phyloP scores from a whole-genome alignment of 2,888 invertebrate species.

The Micropterix aruncella region DNA sequence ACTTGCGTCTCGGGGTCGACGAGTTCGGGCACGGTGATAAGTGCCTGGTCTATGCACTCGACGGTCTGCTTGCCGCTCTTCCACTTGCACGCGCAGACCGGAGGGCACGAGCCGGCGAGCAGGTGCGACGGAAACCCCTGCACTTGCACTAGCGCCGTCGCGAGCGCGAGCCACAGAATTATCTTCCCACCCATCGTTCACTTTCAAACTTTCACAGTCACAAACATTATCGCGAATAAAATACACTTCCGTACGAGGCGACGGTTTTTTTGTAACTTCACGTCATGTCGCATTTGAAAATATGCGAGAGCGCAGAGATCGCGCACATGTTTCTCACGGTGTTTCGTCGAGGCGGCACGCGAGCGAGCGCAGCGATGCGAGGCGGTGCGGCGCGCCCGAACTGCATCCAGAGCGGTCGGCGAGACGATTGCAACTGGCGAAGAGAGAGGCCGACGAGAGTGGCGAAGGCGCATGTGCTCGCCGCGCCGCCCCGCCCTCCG shows the following conservation, averaged over 20 bases:
- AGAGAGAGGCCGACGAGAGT: constrained; percentile 21
- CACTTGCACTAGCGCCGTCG: constrained; percentile 6
- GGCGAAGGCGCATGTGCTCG: constrained; percentile 35
- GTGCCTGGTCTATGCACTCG: constrained; percentile 71
- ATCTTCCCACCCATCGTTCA: background rate
- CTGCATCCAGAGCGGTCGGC: background rate
- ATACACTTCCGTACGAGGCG: background rate
- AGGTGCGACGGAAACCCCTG: constrained; percentile 20
- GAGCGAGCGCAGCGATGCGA: background rate
- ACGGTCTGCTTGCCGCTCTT: constrained; percentile 88
- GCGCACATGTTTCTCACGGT: background rate
- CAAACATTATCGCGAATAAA: background rate
- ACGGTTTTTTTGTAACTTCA: background rate
- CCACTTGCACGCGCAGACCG: constrained; percentile 83
- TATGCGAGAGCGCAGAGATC: background rate
- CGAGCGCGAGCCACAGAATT: background rate
- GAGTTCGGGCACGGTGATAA: constrained; percentile 73
- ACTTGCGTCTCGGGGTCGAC: constrained; percentile 85
- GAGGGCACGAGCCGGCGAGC: constrained; percentile 51
- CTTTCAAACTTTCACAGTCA: background rate
- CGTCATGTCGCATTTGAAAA: background rate
- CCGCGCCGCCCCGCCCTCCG: constrained; percentile 31
- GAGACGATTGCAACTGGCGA: background rate
- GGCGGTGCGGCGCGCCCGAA: constrained; percentile 2
- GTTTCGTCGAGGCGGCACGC: background rate